A percentile compares a stretch with the other conserved stretches of the same genome.
Evolutionary conservation across 2,797 vertebrate species (phyloP).

Genomic region (Darevskia mixta): DNA sequence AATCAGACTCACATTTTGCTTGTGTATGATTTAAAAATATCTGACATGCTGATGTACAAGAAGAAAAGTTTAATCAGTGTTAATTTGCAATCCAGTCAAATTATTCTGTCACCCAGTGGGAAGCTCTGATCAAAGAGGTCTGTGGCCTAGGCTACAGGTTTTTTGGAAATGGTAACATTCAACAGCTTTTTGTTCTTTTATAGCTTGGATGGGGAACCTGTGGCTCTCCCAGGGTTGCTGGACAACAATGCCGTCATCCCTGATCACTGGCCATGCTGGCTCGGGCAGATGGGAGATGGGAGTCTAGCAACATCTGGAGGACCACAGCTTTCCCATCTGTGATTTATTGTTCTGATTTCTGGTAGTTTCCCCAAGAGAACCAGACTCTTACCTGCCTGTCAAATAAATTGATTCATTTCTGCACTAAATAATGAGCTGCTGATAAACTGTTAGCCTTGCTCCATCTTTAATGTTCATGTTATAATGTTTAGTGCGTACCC

Average conservation of each 20-base stretch:
- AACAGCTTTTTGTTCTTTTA: conserved; percentile 16
- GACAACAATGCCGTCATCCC: background rate
- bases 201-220: background rate
- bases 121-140: conserved; percentile 56
- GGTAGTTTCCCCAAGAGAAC: conserved; percentile 14
- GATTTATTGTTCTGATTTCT: background rate
- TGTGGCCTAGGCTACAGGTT: background rate
- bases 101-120: conserved; percentile 62
- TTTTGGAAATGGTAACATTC: conserved; percentile 23
- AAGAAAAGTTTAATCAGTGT: conserved; percentile 54
- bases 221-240: background rate
- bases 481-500: background rate
- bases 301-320: background rate
- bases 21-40: conserved; percentile 59
- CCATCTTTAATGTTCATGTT: conserved; percentile 4
- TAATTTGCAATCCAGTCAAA: conserved; percentile 65
- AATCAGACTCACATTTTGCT: conserved; percentile 46
- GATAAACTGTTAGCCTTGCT: conserved; percentile 48
- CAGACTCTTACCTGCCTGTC: conserved; percentile 47
- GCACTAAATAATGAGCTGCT: conserved; percentile 61
- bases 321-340: background rate
- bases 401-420: conserved; percentile 60
- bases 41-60: conserved; percentile 35
- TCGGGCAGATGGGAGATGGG: background rate
- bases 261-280: background rate